These are phyloP conservation scores for Sepioteuthis lessoniana DNA, from an alignment of 2,888 invertebrate genomes.

Conservation along the genomic window DNA sequence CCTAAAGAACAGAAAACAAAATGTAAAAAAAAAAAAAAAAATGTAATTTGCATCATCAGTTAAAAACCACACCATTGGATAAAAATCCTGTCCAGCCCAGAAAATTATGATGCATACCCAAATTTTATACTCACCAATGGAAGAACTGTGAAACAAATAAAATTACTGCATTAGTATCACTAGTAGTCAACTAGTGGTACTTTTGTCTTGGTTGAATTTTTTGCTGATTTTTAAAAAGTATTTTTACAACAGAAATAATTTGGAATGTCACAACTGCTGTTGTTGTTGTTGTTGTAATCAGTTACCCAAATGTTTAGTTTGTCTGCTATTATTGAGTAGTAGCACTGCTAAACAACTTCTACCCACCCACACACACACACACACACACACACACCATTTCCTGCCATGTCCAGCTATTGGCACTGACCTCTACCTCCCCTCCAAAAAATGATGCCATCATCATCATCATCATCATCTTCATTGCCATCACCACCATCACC, in stretches of 20 bases:
- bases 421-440: not conserved
- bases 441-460: not conserved
- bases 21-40: no score
- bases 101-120: not conserved
- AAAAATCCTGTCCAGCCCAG: not conserved
- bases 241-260: not conserved
- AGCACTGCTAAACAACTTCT: no score
- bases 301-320: not conserved
- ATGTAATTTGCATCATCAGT: not conserved
- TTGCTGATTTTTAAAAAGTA: not conserved
- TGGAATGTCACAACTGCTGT: not conserved
- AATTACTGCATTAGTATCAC: not conserved
- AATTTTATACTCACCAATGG: not conserved
- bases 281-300: not conserved
- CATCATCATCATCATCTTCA: not conserved
- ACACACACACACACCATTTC: not conserved
- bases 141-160: not conserved
- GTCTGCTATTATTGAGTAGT: no score
- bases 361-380: not conserved
- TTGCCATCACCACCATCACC: not conserved
- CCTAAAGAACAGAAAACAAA: not conserved
- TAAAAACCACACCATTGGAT: not conserved
- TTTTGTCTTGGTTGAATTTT: constrained; percentile 6
- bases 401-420: not conserved
- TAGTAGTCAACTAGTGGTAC: not conserved